Evolutionary conservation across 2,888 invertebrate species (phyloP).

Genomic region (Lamproptera curius): DNA sequence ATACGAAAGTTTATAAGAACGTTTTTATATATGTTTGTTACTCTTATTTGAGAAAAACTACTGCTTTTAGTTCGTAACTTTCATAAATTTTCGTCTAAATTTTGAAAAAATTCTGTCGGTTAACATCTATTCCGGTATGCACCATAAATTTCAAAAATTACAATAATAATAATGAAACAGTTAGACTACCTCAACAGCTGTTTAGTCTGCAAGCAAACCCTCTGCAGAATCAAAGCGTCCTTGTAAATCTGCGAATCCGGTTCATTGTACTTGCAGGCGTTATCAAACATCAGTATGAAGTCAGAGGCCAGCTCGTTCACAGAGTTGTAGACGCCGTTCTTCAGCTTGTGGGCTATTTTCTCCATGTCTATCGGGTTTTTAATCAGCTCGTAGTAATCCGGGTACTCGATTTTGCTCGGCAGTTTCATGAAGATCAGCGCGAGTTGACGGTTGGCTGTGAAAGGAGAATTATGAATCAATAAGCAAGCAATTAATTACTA

Average conservation of each 20-base stretch:
- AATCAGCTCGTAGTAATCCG: conserved; percentile 98
- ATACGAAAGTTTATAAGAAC: too few relatives aligned
- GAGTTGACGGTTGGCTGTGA: conserved; percentile 89
- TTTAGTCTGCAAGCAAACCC: conserved; percentile 94
- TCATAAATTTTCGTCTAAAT: too few relatives aligned
- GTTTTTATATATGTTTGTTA: too few relatives aligned
- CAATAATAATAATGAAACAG: too few relatives aligned
- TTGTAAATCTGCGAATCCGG: conserved; percentile 98
- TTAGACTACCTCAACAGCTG: conserved; percentile 85
- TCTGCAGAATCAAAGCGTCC: conserved; percentile 95
- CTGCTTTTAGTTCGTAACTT: too few relatives aligned
- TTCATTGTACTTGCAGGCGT: conserved; percentile 98
- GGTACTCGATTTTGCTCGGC: conserved; percentile 95
- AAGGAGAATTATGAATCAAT: too few relatives aligned
- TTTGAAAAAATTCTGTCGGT: too few relatives aligned
- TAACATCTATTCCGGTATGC: too few relatives aligned
- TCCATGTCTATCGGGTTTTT: conserved; percentile 98
- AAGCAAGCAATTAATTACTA: too few relatives aligned
- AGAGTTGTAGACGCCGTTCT: conserved; percentile 85
- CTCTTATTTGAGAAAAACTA: too few relatives aligned
- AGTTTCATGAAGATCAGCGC: conserved; percentile 96
- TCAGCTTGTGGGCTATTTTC: conserved; percentile 91
- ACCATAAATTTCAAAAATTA: too few relatives aligned
- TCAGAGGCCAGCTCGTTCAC: conserved; percentile 94
- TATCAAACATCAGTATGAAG: conserved; percentile 95